Conservation (phyloP, 2,797 vertebrate genomes). For the Dermochelys coriacea region DNA sequence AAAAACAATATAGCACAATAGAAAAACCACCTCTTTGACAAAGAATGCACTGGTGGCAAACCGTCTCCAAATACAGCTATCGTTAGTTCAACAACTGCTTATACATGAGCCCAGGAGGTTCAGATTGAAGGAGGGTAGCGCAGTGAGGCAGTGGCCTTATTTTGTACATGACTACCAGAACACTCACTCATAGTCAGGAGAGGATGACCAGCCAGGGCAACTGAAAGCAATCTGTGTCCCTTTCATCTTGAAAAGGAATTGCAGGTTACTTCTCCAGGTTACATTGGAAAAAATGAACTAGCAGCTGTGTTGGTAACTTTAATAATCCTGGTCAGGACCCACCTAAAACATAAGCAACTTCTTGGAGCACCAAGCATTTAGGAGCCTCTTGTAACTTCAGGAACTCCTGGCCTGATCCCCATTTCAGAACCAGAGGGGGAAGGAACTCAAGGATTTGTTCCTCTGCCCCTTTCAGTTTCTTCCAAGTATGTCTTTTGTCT, state of each 20-base stretch:
- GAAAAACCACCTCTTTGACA: neutral
- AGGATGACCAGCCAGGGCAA: neutral
- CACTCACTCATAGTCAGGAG: neutral
- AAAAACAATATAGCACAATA: neutral
- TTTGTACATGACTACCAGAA: neutral
- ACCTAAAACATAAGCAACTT: neutral
- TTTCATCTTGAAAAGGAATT: neutral
- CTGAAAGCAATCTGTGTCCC: neutral
- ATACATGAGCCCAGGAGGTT: neutral
- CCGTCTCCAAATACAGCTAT: fast-evolving
- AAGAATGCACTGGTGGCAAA: neutral
- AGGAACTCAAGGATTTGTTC: neutral
- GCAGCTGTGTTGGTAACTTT: neutral
- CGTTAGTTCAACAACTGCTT: neutral
- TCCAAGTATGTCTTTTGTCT: neutral
- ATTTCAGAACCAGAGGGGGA: neutral
- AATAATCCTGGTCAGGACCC: neutral
- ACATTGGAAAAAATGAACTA: neutral
- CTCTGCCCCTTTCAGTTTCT: neutral
- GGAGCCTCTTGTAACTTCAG: neutral
- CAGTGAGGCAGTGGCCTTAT: neutral
- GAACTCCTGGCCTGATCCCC: neutral
- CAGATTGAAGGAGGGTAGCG: neutral
- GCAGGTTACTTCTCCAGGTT: neutral
- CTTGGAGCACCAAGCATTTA: neutral